Evolutionary conservation across 92 coral and sea anemone species (phyloP).

Genomic region (Palythoa grandis): DNA sequence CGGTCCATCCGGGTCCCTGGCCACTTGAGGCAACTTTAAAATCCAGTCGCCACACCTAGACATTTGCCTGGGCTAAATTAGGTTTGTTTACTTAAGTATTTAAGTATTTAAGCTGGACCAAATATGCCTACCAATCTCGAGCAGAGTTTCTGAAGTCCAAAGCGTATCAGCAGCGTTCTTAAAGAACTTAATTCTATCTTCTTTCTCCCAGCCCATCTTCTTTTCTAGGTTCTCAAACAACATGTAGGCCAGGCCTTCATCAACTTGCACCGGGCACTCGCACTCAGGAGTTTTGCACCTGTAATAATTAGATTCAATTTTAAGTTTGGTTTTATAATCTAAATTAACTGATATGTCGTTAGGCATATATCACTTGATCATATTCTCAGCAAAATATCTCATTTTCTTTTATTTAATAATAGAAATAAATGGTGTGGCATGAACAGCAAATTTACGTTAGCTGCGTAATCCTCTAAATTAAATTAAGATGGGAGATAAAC

Average conservation of each 20-base stretch:
- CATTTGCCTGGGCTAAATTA: too few relatives aligned
- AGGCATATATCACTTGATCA: too few relatives aligned
- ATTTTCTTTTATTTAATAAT: too few relatives aligned
- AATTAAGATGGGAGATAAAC: too few relatives aligned
- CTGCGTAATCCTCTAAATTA: too few relatives aligned
- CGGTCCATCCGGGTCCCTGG: too few relatives aligned
- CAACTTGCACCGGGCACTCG: slow-evolving; percentile 85
- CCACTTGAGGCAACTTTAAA: too few relatives aligned
- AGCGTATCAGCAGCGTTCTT: slow-evolving; percentile 79
- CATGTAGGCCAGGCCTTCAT: slow-evolving; percentile 96
- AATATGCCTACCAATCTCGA: slow-evolving; percentile 75
- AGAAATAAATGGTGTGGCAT: too few relatives aligned
- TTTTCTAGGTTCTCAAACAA: slow-evolving; percentile 87
- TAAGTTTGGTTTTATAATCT: background rate
- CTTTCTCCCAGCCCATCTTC: slow-evolving; percentile 87
- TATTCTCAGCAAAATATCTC: too few relatives aligned
- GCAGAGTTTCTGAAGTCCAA: slow-evolving; percentile 77
- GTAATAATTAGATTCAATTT: background rate
- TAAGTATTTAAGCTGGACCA: background rate
- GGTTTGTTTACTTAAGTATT: background rate
- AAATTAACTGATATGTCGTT: too few relatives aligned
- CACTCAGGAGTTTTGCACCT: slow-evolving; percentile 93
- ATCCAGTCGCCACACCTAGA: too few relatives aligned
- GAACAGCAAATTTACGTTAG: too few relatives aligned
- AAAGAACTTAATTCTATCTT: slow-evolving; percentile 82